Base-by-base conservation (phyloP, 1,140 invertebrate genomes). In the Harpegnathos saltator region DNA sequence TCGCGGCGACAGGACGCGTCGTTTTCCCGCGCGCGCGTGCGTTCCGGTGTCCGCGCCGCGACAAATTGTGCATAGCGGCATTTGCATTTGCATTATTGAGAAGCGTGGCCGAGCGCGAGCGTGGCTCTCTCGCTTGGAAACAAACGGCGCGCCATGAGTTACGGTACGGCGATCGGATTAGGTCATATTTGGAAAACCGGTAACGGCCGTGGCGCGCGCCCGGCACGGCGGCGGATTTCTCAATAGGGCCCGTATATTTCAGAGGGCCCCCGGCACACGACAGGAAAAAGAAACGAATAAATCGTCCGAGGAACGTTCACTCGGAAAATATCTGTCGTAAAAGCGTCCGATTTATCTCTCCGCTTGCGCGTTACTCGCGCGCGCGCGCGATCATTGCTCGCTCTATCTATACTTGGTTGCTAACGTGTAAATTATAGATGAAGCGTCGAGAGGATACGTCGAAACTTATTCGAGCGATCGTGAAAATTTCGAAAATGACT, bases 111-210 rank as follows among this genome's bases (percentile, higher is more conserved):
- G 62, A n/a, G 56, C 14, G 50, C 22, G 66, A 9, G 3, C 33
- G 33, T 7, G 33, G 33, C 33, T n/a, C n/a, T 9, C 52, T 19
- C 38, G 9, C 38, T 68, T 44, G 11, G 66, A 33, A 24, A 66
- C 68, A 83, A 85, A 85, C 48, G 44, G 12, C 56, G 38, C 26
- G 62, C 22, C 19, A 48, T 22, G 65, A 88, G 56, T 65, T 54
- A 83, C 52, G 56, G 38, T 22, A 58, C 68, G 52, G 26, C 22
- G 7, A 66, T 14, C 69, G 82, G 82, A 85, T 88, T 88, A 87
- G 72, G 61, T 88, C 73, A 62, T 85, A 88, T 88, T 88, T 78
- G 83, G 83, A 77, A 77, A 85, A 87, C 38, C 68, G 87, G 77
- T 77, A 77, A 66, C 33, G 52, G 29, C 33, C 65, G 24, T 7